Evolutionary conservation across 2,888 invertebrate genomes (phyloP).

Genomic region (Caenorhabditis plicata): DNA sequence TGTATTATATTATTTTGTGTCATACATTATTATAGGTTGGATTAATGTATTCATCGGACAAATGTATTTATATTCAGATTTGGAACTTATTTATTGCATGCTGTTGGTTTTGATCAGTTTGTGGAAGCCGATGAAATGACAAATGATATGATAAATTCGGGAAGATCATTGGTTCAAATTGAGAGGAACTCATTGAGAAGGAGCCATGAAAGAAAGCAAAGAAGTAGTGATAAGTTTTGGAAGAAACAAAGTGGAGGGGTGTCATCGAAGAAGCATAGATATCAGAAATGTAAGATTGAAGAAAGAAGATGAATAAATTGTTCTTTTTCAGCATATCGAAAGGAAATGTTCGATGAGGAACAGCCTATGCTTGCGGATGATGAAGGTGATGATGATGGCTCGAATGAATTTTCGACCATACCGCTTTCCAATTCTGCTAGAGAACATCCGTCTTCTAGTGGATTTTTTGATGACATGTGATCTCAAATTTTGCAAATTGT

Average conservation of each 20-base stretch:
- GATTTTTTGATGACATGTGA: slow-evolving; percentile 52
- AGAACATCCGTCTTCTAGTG: slow-evolving; percentile 42
- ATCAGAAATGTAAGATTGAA: too few species aligned
- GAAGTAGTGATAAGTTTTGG: slow-evolving; percentile 8
- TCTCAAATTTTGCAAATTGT: not conserved
- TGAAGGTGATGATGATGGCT: slow-evolving; percentile 7
- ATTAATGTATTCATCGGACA: not conserved
- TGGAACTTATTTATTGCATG: slow-evolving; percentile 84
- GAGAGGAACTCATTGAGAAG: slow-evolving; percentile 45
- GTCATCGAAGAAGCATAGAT: too few species aligned
- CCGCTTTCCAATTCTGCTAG: slow-evolving; percentile 11
- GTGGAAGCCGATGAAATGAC: slow-evolving; percentile 82
- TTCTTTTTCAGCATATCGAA: not conserved
- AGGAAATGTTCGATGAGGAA: slow-evolving; percentile 11
- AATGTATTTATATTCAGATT: slow-evolving; percentile 76
- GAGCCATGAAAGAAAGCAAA: slow-evolving; percentile 16
- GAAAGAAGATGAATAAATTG: too few species aligned
- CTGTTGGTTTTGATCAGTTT: slow-evolving; percentile 94
- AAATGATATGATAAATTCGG: slow-evolving; percentile 45
- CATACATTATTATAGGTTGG: slow-evolving; percentile 73
- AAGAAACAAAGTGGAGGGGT: too few species aligned
- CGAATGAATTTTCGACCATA: not conserved
- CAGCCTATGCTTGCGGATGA: slow-evolving; percentile 28
- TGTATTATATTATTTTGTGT: slow-evolving; percentile 87
- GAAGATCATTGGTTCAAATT: slow-evolving; percentile 45